These are phyloP conservation scores for Cisticola juncidis DNA, from an alignment of 2,113 vertebrate genomes.

Conservation along the genomic window DNA sequence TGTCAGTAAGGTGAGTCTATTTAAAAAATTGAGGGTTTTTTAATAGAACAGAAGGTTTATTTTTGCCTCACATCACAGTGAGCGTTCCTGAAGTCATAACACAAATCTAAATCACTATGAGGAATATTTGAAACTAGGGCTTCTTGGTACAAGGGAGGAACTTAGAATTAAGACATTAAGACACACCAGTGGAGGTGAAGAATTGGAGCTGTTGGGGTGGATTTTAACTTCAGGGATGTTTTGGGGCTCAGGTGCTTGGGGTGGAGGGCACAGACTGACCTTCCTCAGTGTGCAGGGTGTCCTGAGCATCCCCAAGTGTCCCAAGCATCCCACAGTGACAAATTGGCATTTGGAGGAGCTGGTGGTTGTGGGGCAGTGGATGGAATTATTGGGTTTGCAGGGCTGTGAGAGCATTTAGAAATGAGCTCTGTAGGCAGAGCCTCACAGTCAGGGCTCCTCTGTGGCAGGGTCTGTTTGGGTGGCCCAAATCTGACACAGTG, in stretches of 20 bases:
- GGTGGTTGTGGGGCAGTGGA: background rate
- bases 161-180: background rate
- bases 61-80: background rate
- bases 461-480: background rate
- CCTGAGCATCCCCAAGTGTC: background rate
- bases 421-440: background rate
- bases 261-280: background rate
- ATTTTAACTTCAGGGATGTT: background rate
- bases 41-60: background rate
- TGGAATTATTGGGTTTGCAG: background rate
- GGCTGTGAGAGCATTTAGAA: background rate
- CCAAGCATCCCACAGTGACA: accelerated
- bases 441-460: background rate
- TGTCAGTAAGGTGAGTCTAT: background rate
- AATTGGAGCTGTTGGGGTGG: background rate
- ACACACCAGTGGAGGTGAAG: background rate
- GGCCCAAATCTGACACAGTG: background rate
- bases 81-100: background rate
- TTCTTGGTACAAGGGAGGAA: background rate
- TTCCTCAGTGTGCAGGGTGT: background rate
- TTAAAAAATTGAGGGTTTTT: background rate
- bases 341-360: background rate
- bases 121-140: background rate
- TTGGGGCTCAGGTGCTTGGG: background rate
- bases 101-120: background rate